Conservation (phyloP, 1,140 invertebrate species). For the Sitophilus oryzae region DNA sequence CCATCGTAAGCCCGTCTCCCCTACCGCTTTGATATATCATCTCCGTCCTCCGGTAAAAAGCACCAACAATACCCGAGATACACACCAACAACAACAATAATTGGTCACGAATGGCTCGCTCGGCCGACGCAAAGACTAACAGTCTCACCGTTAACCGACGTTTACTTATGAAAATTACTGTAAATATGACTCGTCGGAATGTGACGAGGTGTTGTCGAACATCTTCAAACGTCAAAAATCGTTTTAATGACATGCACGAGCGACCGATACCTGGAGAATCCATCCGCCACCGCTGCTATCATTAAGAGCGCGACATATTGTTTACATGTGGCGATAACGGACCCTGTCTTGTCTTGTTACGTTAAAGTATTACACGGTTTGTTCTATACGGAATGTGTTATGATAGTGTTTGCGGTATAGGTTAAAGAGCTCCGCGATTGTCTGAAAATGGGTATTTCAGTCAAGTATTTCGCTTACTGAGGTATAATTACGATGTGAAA, state of each 20-base stretch:
- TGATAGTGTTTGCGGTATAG: too few species aligned
- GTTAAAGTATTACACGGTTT: neutral
- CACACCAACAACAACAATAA: neutral
- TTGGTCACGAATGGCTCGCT: neutral
- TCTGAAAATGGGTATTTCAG: too few species aligned
- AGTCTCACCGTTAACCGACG: constrained; percentile 2
- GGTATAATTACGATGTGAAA: too few species aligned
- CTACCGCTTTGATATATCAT: neutral
- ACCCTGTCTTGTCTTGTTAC: neutral
- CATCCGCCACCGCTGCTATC: neutral
- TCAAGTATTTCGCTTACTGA: too few species aligned
- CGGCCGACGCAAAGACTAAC: neutral
- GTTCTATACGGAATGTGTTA: too few species aligned
- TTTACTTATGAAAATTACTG: constrained; percentile 8
- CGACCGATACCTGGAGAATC: neutral
- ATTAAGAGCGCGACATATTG: neutral
- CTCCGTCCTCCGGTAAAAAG: neutral
- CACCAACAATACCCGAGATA: constrained; percentile 1
- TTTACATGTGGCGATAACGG: neutral
- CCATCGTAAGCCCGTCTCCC: too few species aligned
- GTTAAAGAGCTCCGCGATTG: too few species aligned
- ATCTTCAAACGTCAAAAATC: neutral
- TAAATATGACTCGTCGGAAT: neutral
- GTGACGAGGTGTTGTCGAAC: neutral
- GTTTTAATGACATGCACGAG: neutral